Conservation (phyloP, 2,797 vertebrate genomes). For the Tragelaphus oryx region DNA sequence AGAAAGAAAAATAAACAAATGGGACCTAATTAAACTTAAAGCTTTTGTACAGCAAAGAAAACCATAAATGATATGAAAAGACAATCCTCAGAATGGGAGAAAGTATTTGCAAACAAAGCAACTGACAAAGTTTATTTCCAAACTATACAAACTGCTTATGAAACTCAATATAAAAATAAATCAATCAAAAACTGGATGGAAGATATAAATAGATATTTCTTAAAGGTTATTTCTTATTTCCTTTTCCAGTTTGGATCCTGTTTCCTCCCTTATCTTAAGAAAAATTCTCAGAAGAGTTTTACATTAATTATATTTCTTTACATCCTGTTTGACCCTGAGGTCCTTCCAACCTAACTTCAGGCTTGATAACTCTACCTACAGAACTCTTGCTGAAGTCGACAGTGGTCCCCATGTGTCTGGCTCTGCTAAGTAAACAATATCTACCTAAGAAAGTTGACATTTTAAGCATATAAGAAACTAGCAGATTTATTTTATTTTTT, state of each 20-base stretch:
- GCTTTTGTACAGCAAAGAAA: not conserved
- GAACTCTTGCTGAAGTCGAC: not conserved
- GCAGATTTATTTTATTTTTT: not conserved
- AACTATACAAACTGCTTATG: not conserved
- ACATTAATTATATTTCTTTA: not conserved
- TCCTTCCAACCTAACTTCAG: not conserved
- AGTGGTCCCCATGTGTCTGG: fast-evolving
- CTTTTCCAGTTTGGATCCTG: not conserved
- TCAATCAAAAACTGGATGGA: not conserved
- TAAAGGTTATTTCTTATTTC: not conserved
- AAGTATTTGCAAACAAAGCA: not conserved
- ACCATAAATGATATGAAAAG: not conserved
- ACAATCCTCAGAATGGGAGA: not conserved
- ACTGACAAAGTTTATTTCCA: not conserved
- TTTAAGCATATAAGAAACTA: not conserved
- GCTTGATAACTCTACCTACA: not conserved
- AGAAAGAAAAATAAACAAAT: not conserved
- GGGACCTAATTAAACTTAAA: not conserved
- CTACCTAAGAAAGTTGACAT: not conserved
- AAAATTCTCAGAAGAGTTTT: not conserved
- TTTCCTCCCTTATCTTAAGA: not conserved
- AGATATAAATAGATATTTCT: not conserved
- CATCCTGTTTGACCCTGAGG: fast-evolving
- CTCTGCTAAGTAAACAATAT: not conserved
- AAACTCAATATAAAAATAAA: not conserved